A percentile compares a stretch with the other conserved stretches of the same genome.
These are phyloP conservation scores for Sciurus vulgaris DNA, from an alignment of 2,797 vertebrate species.

Conservation along the genomic window DNA sequence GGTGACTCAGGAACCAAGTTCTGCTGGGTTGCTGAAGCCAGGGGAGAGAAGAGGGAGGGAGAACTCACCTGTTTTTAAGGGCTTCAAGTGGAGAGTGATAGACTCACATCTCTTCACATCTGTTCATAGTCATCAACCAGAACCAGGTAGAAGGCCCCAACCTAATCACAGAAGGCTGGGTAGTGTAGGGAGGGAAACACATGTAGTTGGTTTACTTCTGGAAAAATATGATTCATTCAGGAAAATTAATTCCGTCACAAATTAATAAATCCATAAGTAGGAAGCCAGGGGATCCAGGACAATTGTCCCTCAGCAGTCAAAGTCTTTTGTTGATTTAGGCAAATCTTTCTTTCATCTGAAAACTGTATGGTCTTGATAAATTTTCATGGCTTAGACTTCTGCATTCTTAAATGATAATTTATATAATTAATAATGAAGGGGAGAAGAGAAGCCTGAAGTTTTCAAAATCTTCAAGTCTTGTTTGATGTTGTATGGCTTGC, in stretches of 20 bases:
- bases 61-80: neutral
- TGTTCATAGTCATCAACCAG: neutral
- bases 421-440: neutral
- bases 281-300: neutral
- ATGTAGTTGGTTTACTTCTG: neutral
- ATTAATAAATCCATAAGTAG: neutral
- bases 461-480: neutral
- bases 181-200: neutral
- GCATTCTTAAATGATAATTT: neutral
- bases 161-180: neutral
- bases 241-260: neutral
- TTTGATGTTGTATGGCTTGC: neutral
- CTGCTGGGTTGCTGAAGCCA: neutral
- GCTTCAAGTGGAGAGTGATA: neutral
- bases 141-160: neutral
- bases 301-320: neutral
- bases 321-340: neutral
- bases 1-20: neutral
- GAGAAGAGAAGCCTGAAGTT: neutral
- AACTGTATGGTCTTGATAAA: neutral
- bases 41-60: neutral
- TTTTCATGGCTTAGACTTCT: neutral
- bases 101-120: neutral
- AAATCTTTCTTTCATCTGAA: slow-evolving; percentile 28
- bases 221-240: neutral